phyloP scores from a whole-genome alignment of 2,113 vertebrate species.

The Anser brachyrhynchus region DNA sequence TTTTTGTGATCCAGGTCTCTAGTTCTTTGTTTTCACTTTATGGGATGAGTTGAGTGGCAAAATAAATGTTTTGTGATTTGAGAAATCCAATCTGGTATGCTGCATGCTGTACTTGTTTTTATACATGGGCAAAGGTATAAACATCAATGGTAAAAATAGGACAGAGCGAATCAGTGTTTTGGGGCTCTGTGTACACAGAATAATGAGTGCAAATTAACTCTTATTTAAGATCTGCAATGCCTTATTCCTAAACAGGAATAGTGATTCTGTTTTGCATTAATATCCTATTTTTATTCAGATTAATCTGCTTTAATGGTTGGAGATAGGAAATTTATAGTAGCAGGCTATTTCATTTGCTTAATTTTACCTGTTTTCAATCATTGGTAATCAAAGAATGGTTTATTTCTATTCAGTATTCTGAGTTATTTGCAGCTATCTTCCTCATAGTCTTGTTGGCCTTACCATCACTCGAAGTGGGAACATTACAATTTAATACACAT shows the following conservation, averaged over 20 bases:
- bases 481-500: neutral
- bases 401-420: neutral
- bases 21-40: neutral
- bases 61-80: neutral
- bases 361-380: neutral
- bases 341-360: neutral
- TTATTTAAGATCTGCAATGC: neutral
- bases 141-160: neutral
- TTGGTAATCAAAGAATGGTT: neutral
- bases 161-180: neutral
- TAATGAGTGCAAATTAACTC: neutral
- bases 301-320: neutral
- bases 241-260: neutral
- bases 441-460: neutral
- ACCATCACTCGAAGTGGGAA: neutral
- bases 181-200: neutral
- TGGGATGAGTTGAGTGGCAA: neutral
- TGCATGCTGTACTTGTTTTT: neutral
- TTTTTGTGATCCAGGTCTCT: neutral
- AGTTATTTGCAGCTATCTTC: neutral
- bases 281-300: constrained; percentile 8
- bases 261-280: neutral
- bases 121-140: neutral
- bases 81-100: neutral
- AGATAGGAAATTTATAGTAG: neutral